These are phyloP conservation scores for Drosophila yooni DNA, from an alignment of 2,888 invertebrate species.

Conservation along the genomic window DNA sequence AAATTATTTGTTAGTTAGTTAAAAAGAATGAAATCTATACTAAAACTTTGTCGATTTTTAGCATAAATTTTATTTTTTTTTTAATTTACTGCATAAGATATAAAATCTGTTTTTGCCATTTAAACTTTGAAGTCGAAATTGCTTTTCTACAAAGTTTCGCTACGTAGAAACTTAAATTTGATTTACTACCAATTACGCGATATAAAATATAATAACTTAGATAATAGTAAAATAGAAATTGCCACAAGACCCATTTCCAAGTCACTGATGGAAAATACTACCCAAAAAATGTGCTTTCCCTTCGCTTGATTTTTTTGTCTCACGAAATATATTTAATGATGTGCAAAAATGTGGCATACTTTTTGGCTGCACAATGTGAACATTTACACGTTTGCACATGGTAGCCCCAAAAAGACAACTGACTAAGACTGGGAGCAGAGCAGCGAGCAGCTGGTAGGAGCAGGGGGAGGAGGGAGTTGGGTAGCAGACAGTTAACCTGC, in stretches of 20 bases:
- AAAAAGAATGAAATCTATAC: not conserved
- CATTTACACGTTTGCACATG: constrained; percentile 54
- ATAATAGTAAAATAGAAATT: not conserved
- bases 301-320: constrained; percentile 6
- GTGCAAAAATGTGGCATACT: constrained; percentile 63
- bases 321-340: constrained; percentile 53
- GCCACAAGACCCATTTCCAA: not conserved
- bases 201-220: not conserved
- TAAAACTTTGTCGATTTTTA: not conserved
- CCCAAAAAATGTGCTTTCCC: constrained; percentile 12
- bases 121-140: not conserved
- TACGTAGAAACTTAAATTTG: not conserved
- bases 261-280: not conserved
- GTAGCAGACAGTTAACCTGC: constrained; percentile 49
- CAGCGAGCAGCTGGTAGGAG: not conserved
- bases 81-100: no score
- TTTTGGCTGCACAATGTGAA: constrained; percentile 44
- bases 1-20: not conserved
- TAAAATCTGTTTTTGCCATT: not conserved
- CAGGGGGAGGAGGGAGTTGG: not conserved
- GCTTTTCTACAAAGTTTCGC: not conserved
- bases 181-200: not conserved
- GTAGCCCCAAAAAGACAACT: constrained; percentile 2
- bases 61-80: no score
- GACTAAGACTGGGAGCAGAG: not conserved